Base-by-base conservation (phyloP, 2,113 vertebrate genomes). In the Mugil cephalus region DNA sequence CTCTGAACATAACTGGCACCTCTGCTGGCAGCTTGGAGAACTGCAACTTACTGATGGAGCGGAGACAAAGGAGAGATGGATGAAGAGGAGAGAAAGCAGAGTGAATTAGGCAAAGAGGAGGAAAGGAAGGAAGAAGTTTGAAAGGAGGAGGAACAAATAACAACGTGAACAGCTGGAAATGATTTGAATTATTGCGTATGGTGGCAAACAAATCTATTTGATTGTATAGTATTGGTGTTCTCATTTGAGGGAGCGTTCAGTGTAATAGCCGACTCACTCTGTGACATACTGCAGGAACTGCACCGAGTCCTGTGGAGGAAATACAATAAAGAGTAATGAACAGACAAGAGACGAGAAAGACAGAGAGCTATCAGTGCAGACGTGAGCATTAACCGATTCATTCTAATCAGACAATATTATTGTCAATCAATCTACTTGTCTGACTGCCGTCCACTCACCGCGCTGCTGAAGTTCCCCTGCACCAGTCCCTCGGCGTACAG, bases 401-500 rank as follows among this genome's bases (percentile, higher is more conserved):
- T 64, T 48, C 48, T 50, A 60, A 78, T 72, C 36, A 61, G 50
- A 47, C 34, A n/a, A 65, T 74, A 50, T 38, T 24, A 65, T 53
- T 51, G 55, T 53, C 50, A 65, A 77, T 74, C 69, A 66, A 72
- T 50, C 43, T 15, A 4, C 24, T 71, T 84, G 65, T 86, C 14
- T 14, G 19, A 35, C 19, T 60, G 64, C 13, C 14, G 43, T 51
- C 19, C 45, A 80, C 96, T 96, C 82, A 99, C 98, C 36, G 88
- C 75, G 84, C 95, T 95, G 8, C 94, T 96, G 80, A 98, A 93
- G 92, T 99, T 99, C 24, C 97, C 98, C 76, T 99, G 98, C n/a
- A 98, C 96, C 0, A 98, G 91, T 0, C 98, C 98, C 85, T 99
- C 97, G 1, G 95, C 95, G 13, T 94, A 97, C 53, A 99, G 94